phyloP scores from a whole-genome alignment of 2,113 vertebrate species.

The Lagopus leucura region DNA sequence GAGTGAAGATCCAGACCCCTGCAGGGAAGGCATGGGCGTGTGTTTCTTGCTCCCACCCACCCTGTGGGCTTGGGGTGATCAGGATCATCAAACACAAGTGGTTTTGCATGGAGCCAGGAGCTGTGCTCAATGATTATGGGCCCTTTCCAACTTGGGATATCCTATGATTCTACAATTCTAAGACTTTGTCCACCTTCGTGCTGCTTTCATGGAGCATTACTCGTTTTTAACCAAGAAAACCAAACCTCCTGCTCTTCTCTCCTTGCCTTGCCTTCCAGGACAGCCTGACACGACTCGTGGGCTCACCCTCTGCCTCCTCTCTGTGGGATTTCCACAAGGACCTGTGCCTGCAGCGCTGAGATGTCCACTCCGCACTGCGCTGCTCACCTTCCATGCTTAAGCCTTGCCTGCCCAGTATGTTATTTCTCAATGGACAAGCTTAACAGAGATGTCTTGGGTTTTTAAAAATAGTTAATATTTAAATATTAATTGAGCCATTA shows the following conservation, averaged over 20 bases:
- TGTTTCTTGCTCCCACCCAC: neutral
- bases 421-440: conserved; percentile 66
- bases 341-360: rapidly evolving
- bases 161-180: no score
- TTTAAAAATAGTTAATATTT: conserved; percentile 79
- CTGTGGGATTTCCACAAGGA: rapidly evolving
- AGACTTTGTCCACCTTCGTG: neutral
- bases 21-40: neutral
- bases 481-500: conserved; percentile 81
- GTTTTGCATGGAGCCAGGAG: no score
- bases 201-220: neutral
- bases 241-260: neutral
- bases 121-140: no score
- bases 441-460: conserved; percentile 68
- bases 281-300: neutral
- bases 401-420: neutral
- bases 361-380: rapidly evolving
- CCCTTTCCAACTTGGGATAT: no score
- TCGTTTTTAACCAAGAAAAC: neutral
- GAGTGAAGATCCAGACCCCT: neutral
- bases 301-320: neutral
- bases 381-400: neutral
- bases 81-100: neutral
- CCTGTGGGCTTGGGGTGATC: neutral
- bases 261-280: neutral